These are phyloP conservation scores for Sitobion miscanthi DNA, from an alignment of 1,140 invertebrate genomes.

Conservation along the genomic window DNA sequence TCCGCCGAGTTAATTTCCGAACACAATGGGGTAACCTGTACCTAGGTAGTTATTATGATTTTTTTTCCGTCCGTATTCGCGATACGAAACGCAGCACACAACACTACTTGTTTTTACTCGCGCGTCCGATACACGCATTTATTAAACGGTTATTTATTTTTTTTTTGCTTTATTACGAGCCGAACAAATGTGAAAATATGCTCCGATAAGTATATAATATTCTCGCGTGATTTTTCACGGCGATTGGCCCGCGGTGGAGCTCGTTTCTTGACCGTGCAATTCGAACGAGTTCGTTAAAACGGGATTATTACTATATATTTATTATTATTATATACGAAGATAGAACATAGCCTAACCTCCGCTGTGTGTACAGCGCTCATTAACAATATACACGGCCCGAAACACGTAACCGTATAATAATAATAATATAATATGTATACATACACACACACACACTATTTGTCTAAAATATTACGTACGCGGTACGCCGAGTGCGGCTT, in stretches of 20 bases:
- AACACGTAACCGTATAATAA: constrained; percentile 30
- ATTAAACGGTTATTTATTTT: constrained; percentile 15
- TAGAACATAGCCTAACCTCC: constrained; percentile 11
- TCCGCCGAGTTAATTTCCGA: constrained; percentile 30
- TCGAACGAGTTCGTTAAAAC: constrained; percentile 50
- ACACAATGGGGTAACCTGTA: constrained; percentile 22
- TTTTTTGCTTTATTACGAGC: neutral
- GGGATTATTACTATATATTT: constrained; percentile 29
- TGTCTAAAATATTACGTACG: constrained; percentile 38
- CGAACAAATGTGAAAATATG: constrained; percentile 40
- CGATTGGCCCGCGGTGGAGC: constrained; percentile 50
- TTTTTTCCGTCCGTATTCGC: constrained; percentile 16
- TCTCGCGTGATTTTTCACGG: constrained; percentile 45
- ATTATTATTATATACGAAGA: constrained; percentile 12
- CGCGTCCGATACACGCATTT: neutral
- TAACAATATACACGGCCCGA: constrained; percentile 37
- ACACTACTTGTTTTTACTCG: neutral
- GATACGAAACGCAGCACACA: neutral
- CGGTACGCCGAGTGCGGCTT: neutral
- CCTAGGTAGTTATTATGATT: neutral
- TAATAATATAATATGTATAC: neutral
- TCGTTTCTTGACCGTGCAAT: constrained; percentile 37
- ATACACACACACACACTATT: neutral
- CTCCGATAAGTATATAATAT: constrained; percentile 17
- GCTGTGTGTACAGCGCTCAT: constrained; percentile 21